Percentiles rank a stretch among this genome's conserved stretches.
Evolutionary conservation across 1,140 invertebrate genomes (phyloP).

Genomic region (Euura lappo): DNA sequence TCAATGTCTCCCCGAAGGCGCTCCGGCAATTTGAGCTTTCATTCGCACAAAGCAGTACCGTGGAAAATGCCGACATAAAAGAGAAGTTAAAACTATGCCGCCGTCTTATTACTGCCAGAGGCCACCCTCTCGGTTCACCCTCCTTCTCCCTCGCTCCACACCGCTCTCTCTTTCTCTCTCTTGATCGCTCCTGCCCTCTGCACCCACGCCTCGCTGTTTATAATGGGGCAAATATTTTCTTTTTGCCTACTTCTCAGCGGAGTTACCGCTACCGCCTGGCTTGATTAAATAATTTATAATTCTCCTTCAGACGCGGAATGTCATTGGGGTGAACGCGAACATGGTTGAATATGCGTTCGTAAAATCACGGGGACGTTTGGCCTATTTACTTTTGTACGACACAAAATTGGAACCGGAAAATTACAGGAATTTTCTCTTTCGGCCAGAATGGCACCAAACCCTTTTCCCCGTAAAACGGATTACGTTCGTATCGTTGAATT

Average conservation of each 20-base stretch:
- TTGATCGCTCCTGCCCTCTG: constrained; percentile 5
- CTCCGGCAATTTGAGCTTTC: constrained; percentile 60
- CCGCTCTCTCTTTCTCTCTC: constrained; percentile 16
- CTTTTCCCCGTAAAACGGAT: too few species aligned
- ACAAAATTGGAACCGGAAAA: too few species aligned
- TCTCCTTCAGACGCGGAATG: constrained; percentile 46
- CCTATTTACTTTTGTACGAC: too few species aligned
- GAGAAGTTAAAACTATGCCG: constrained; percentile 63
- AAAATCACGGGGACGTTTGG: not conserved
- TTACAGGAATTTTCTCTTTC: too few species aligned
- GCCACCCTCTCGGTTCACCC: constrained; percentile 41
- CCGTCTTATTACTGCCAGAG: constrained; percentile 61
- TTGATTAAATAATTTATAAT: constrained; percentile 61
- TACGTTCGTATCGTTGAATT: not conserved
- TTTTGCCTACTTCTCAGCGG: constrained; percentile 40
- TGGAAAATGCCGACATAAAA: constrained; percentile 59
- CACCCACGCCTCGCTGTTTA: constrained; percentile 26
- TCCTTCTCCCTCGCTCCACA: constrained; percentile 15
- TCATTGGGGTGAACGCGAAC: constrained; percentile 29
- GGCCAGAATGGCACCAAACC: too few species aligned
- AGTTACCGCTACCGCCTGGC: constrained; percentile 8
- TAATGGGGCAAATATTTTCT: constrained; percentile 57
- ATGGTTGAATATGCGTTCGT: not conserved
- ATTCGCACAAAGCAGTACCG: constrained; percentile 58
- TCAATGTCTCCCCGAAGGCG: constrained; percentile 62